Percentiles rank a stretch among this genome's conserved stretches.
Conservation (phyloP, 1,140 invertebrate genomes). For the Plodia interpunctella region DNA sequence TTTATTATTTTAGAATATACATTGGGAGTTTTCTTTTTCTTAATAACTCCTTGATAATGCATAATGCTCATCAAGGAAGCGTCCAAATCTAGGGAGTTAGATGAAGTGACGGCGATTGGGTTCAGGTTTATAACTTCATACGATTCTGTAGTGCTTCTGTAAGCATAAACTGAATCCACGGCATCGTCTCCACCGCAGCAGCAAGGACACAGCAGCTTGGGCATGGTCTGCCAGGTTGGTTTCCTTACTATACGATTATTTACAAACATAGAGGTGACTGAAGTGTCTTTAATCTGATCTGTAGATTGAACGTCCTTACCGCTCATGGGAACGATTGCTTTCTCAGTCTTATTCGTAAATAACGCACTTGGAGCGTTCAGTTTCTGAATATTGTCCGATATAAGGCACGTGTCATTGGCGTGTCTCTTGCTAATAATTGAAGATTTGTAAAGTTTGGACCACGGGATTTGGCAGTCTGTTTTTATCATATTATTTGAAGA, state of each 20-base stretch:
- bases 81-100: conserved; percentile 31
- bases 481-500: background rate
- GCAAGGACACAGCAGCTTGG: conserved; percentile 48
- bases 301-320: background rate
- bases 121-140: conserved; percentile 45
- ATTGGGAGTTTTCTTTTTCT: conserved; percentile 21
- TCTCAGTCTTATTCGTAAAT: background rate
- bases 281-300: conserved; percentile 17
- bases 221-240: conserved; percentile 29
- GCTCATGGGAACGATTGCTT: background rate
- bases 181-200: conserved; percentile 43
- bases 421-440: conserved; percentile 28
- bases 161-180: conserved; percentile 23
- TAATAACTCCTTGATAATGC: conserved; percentile 23
- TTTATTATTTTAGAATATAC: conserved; percentile 26
- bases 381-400: background rate
- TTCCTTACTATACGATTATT: conserved; percentile 13
- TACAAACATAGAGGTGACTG: conserved; percentile 15
- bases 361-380: background rate
- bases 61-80: conserved; percentile 47
- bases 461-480: conserved; percentile 29
- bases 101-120: conserved; percentile 15
- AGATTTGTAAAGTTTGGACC: conserved; percentile 50
- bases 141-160: conserved; percentile 26
- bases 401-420: conserved; percentile 1